Evolutionary conservation across 64 coral and sea anemone genomes (phyloP), one percentile per base, ranked within the genome.

Genomic region (Cladopsammia gracilis): DNA sequence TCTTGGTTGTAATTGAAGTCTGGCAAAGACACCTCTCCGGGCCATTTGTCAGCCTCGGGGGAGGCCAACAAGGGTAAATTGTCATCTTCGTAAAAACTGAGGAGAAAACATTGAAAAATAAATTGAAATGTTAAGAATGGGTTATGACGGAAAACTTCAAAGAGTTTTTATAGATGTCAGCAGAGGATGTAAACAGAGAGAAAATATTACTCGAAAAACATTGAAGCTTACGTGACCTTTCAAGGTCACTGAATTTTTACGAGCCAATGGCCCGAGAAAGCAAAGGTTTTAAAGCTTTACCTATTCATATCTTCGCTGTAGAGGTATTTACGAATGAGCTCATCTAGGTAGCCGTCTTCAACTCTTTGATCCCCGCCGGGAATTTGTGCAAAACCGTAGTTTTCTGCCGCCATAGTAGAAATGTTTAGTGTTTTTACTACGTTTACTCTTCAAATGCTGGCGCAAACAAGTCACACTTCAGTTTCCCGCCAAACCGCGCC

Each of bases 311-410:
- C 78, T 64, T 82, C 80, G 42, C 44, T 51, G 19, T n/a, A 11
- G 62, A 84, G 80, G 45, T 84, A 84, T 25, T 84, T 84, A 48
- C 80, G 44, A 67, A 84, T 84, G 47, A 84, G 80, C 12, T 84
- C 80, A 25, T 68, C 80, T 0, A 84, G 49, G 44, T 66, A 84
- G 20, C 51, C 80, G 19, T 84, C 80, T 67, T 62, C 80, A 84
- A 84, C 80, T 84, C 11, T 84, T 67, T 84, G 80, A 84, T 84
- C 80, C 44, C 67, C 61, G 12, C 43, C 6, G 62, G 20, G 61
- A 84, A 22, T 84, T 13, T 53, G 53, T 23, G 19, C 48, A 10
- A 24, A 10, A 53, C 80, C 19, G 46, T 23, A 68, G 18, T 52
- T 83, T 48, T 7, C 45, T 7, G 62, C 80, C 80, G 47, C 72